Evolutionary conservation across 2,888 invertebrate genomes (phyloP), one percentile per base, ranked within the genome.

Genomic region (Oscheius onirici): DNA sequence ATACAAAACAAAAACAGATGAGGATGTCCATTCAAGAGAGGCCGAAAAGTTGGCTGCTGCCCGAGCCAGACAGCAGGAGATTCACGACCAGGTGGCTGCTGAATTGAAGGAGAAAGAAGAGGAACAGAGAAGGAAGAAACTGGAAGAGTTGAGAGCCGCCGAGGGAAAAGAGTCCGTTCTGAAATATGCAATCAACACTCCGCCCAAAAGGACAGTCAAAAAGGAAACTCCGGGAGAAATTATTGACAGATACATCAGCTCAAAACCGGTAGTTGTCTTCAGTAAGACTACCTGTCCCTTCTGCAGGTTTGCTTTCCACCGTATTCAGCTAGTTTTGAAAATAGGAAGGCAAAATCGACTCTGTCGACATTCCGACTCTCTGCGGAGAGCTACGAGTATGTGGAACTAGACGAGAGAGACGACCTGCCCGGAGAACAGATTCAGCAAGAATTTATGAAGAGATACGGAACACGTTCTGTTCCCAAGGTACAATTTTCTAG

Each of bases 371-470:
- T 65, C 26, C 71, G 71, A 15, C 65, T 71, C 8, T 10, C 24
- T 13, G 13, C 65, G 17, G 28, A 43, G 6, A n/a, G 54, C 10
- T 71, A 24, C 22, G 54, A 51, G n/a, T 71, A 71, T 40, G 43
- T 71, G n/a, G 71, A 71, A 24, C 43, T 71, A 44, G 71, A 71
- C 17, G 69, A 69, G 54, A 26, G 65, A 24, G 71, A 71, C 34
- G 71, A 71, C 1, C 60, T 60, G 20, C 61, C 61, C 24, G 71
- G 63, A 10, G 65, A 71, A 26, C 44, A 17, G 41, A 65, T 71
- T 20, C 71, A 71, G 22, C 44, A 52, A 11, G 71, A 65, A 20
- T 71, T 71, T 34, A 65, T 71, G 15, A 63, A 43, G 8, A 65
- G 65, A 71, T 71, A 71, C 22, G 71, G 71, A 0, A 43, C 44